Percentiles rank a stretch among this genome's conserved stretches.
Conservation (phyloP, 2,113 vertebrate genomes). For the Rhadina sibilatrix region DNA sequence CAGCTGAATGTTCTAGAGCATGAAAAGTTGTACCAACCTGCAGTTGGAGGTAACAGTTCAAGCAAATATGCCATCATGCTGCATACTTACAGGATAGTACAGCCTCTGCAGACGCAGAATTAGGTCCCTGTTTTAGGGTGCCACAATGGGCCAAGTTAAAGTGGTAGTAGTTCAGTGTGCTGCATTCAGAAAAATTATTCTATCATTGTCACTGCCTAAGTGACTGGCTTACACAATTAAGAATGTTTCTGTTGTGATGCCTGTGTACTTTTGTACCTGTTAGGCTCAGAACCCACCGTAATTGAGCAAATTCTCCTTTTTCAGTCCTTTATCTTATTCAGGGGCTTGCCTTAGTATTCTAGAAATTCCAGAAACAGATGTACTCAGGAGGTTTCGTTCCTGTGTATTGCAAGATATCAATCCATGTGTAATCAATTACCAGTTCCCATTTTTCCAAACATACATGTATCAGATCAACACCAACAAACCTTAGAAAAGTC, state of each 20-base stretch:
- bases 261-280: not conserved
- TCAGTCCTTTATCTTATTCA: not conserved
- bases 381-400: not conserved
- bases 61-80: not conserved
- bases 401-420: not conserved
- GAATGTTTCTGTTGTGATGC: not conserved
- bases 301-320: not conserved
- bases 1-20: not conserved
- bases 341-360: not conserved
- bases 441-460: not conserved
- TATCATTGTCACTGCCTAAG: not conserved
- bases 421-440: not conserved
- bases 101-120: not conserved
- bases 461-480: not conserved
- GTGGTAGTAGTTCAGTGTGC: not conserved
- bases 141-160: not conserved
- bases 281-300: not conserved
- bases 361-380: not conserved
- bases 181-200: not conserved
- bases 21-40: not conserved
- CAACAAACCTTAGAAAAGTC: not conserved
- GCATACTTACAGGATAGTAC: not conserved
- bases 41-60: not conserved
- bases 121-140: not conserved
- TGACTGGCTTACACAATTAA: not conserved